phyloP scores from a whole-genome alignment of 2,888 invertebrate genomes.

The Archaeoteleia sp. region DNA sequence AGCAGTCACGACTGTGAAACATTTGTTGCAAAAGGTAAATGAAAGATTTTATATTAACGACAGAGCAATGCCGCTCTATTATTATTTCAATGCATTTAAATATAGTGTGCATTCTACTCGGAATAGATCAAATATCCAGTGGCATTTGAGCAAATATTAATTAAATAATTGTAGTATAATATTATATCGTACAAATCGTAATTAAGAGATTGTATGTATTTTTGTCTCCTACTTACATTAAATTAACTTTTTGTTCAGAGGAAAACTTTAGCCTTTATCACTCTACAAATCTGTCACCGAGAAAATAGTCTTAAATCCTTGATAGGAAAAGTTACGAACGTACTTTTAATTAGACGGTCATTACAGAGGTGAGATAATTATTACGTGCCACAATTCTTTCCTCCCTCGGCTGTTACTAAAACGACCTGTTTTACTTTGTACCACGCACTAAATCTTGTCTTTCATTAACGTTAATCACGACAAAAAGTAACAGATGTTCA shows the following conservation, averaged over 20 bases:
- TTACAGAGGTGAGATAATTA: slow-evolving; percentile 33
- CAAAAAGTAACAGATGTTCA: too few species aligned
- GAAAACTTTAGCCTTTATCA: slow-evolving; percentile 19
- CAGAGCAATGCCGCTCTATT: slow-evolving; percentile 23
- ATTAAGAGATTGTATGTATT: neutral
- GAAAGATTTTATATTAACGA: slow-evolving; percentile 27
- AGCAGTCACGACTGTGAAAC: slow-evolving; percentile 43
- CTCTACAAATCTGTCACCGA: slow-evolving; percentile 14
- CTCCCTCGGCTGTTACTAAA: slow-evolving; percentile 13
- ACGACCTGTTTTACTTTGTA: slow-evolving; percentile 1
- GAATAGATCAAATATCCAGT: slow-evolving; percentile 16
- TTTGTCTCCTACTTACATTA: neutral
- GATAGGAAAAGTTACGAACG: slow-evolving; percentile 33
- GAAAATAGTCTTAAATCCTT: slow-evolving; percentile 24
- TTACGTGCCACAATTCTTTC: slow-evolving; percentile 29
- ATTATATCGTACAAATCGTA: neutral
- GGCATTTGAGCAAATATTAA: slow-evolving; percentile 9
- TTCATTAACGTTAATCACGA: neutral
- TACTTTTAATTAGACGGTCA: slow-evolving; percentile 36
- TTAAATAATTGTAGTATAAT: neutral
- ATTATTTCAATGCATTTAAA: slow-evolving; percentile 34
- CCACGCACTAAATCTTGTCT: neutral
- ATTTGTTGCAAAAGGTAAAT: slow-evolving; percentile 34
- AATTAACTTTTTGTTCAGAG: slow-evolving; percentile 14
- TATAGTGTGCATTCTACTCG: slow-evolving; percentile 15